These are phyloP conservation scores for Philonicus albiceps DNA, from an alignment of 2,888 invertebrate genomes.

Conservation along the genomic window DNA sequence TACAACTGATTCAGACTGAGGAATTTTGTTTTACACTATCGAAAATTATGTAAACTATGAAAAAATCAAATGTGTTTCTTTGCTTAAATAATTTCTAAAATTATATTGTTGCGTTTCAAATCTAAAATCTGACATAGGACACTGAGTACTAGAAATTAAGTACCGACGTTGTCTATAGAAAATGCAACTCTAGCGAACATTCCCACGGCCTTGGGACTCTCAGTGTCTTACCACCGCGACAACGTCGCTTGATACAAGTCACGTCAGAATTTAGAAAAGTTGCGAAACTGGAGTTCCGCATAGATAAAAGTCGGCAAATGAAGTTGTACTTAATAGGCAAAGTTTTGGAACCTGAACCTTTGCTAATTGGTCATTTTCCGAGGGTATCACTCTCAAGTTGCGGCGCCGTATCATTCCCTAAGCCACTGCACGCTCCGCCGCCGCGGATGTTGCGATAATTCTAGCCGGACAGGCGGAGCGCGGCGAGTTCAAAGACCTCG, in stretches of 20 bases:
- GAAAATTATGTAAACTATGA: not conserved
- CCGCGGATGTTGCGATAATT: not conserved
- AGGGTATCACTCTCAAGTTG: not conserved
- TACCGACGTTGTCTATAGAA: not conserved
- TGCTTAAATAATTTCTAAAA: no score
- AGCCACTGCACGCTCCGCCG: not conserved
- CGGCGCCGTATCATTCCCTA: not conserved
- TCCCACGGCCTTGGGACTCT: not conserved
- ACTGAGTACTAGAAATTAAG: not conserved
- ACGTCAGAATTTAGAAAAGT: not conserved
- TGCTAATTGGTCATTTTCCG: not conserved
- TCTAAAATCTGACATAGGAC: no score
- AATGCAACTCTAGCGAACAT: not conserved
- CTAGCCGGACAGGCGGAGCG: not conserved
- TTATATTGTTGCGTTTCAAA: no score
- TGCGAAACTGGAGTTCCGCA: not conserved
- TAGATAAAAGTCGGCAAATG: not conserved
- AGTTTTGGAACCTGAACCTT: not conserved
- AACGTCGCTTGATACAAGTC: not conserved
- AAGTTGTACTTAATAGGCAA: not conserved
- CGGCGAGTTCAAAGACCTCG: not conserved
- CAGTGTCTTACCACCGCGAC: not conserved
- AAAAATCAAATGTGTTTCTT: no score
- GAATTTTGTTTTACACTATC: not conserved
- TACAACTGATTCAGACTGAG: not conserved